phyloP scores from a whole-genome alignment of 2,113 vertebrate genomes.

The Anser cygnoides region DNA sequence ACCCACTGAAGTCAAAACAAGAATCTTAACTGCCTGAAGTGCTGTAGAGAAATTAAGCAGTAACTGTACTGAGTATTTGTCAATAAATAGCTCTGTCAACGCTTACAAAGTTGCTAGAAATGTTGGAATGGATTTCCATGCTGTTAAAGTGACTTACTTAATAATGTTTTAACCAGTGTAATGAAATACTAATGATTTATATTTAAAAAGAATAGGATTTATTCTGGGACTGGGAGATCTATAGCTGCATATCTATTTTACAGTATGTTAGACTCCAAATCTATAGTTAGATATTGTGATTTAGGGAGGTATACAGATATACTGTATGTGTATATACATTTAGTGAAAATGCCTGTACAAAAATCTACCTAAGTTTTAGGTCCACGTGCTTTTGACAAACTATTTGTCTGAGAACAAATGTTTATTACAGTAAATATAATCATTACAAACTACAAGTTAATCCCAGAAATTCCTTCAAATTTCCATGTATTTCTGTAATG shows the following conservation, averaged over 20 bases:
- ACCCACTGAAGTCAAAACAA: background rate
- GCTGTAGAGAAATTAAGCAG: background rate
- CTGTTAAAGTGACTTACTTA: background rate
- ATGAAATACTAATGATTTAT: background rate
- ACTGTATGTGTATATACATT: background rate
- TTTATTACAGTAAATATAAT: background rate
- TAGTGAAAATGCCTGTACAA: background rate
- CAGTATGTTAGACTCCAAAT: background rate
- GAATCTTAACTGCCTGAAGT: background rate
- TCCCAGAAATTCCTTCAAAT: background rate
- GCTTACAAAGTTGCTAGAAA: background rate
- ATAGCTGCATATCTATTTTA: background rate
- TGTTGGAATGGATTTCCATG: background rate
- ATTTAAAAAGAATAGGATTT: background rate
- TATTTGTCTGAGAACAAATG: background rate
- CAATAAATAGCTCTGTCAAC: background rate
- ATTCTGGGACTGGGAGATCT: background rate
- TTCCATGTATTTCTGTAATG: background rate
- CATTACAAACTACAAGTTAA: background rate
- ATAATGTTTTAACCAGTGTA: background rate
- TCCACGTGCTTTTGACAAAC: background rate
- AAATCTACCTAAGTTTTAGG: background rate
- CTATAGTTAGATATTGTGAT: background rate
- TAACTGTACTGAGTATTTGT: background rate
- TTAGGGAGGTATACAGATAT: background rate